A percentile compares a stretch with the other conserved stretches of the same genome.
Conservation (phyloP, 2,797 vertebrate genomes). For the Chrosomus eos region DNA sequence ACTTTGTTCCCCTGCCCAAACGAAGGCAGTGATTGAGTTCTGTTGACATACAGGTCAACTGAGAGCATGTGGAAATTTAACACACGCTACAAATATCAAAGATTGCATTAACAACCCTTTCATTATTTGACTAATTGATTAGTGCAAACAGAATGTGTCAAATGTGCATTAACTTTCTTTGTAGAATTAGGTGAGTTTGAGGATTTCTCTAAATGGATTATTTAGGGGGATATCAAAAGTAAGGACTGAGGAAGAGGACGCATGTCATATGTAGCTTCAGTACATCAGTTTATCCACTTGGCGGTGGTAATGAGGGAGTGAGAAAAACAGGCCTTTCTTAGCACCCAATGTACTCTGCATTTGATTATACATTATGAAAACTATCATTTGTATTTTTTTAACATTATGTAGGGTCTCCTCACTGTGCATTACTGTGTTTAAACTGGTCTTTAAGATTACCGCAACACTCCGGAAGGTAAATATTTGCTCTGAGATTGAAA, state of each 20-base stretch:
- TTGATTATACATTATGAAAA: neutral
- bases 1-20: constrained; percentile 26
- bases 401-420: neutral
- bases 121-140: neutral
- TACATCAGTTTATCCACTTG: constrained; percentile 22
- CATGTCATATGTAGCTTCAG: neutral
- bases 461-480: neutral
- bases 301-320: constrained; percentile 31
- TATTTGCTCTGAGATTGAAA: constrained; percentile 1
- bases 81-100: neutral
- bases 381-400: neutral
- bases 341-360: neutral
- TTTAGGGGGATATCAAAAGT: neutral
- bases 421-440: neutral
- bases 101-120: neutral
- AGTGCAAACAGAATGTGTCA: neutral
- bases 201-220: neutral
- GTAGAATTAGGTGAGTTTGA: neutral
- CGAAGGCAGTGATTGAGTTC: constrained; percentile 26
- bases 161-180: neutral
- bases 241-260: neutral
- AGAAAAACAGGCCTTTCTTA: neutral
- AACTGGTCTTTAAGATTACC: neutral
- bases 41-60: constrained; percentile 14
- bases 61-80: constrained; percentile 26